Evolutionary conservation across 2,888 invertebrate species (phyloP).

Genomic region (Agapostemon virescens): DNA sequence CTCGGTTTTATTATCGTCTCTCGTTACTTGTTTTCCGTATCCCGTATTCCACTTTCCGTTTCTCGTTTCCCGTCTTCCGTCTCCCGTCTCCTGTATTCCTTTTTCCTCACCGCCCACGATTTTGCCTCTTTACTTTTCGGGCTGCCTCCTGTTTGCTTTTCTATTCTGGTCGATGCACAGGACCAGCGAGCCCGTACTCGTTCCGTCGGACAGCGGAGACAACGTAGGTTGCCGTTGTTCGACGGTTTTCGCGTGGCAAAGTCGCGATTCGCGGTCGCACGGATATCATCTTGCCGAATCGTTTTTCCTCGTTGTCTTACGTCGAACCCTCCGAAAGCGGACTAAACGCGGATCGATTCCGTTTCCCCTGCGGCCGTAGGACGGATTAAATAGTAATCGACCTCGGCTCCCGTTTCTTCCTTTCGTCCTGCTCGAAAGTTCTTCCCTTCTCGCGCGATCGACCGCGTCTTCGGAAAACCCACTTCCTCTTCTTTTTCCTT

Average conservation of each 20-base stretch:
- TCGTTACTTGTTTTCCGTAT: neutral
- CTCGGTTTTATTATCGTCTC: neutral
- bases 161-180: neutral
- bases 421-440: neutral
- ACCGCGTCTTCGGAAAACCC: neutral
- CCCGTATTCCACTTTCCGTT: too few species aligned
- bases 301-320: neutral
- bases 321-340: neutral
- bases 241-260: neutral
- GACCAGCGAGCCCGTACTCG: neutral
- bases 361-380: conserved; percentile 9
- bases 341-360: conserved; percentile 43
- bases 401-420: neutral
- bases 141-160: neutral
- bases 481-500: neutral
- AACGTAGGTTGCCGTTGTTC: neutral
- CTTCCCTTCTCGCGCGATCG: neutral
- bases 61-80: too few species aligned
- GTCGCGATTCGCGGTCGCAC: neutral
- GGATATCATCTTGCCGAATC: neutral
- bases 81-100: too few species aligned
- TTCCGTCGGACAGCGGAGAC: neutral
- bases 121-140: neutral
- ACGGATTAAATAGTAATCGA: conserved; percentile 21
- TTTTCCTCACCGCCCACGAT: too few species aligned